Evolutionary conservation across 92 coral and sea anemone genomes (phyloP).

Genomic region (Epizoanthus fatuus): DNA sequence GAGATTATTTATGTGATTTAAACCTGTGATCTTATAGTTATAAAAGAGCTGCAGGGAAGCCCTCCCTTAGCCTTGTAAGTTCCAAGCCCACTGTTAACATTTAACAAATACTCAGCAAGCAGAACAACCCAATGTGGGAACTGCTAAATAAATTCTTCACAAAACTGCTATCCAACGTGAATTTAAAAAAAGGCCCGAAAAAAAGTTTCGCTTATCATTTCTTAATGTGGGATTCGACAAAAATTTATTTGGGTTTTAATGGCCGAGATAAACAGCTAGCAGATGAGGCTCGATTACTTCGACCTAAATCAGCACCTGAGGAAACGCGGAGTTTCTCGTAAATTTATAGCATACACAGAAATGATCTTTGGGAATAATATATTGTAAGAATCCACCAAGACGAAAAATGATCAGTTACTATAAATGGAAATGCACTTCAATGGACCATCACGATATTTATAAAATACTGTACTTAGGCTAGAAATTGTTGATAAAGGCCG

Average conservation of each 20-base stretch:
- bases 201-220: neutral
- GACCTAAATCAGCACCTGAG: neutral
- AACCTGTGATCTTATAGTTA: too few relatives aligned
- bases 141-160: slow-evolving; percentile 3
- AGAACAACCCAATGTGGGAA: neutral
- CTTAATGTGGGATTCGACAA: neutral
- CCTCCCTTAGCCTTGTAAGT: too few relatives aligned
- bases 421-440: neutral
- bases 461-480: neutral
- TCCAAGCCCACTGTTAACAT: too few relatives aligned
- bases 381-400: neutral
- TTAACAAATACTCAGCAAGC: too few relatives aligned
- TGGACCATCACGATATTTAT: neutral
- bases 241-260: neutral
- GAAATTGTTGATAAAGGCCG: neutral
- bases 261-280: neutral
- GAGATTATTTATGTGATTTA: too few relatives aligned
- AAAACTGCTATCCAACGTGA: neutral
- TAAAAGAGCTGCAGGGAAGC: too few relatives aligned
- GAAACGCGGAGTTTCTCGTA: neutral
- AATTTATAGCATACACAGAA: neutral
- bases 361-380: neutral
- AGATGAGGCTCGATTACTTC: slow-evolving; percentile 21
- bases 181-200: neutral
- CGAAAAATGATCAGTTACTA: neutral